These are phyloP conservation scores for Todus mexicanus DNA, from an alignment of 2,797 vertebrate species.

Conservation along the genomic window DNA sequence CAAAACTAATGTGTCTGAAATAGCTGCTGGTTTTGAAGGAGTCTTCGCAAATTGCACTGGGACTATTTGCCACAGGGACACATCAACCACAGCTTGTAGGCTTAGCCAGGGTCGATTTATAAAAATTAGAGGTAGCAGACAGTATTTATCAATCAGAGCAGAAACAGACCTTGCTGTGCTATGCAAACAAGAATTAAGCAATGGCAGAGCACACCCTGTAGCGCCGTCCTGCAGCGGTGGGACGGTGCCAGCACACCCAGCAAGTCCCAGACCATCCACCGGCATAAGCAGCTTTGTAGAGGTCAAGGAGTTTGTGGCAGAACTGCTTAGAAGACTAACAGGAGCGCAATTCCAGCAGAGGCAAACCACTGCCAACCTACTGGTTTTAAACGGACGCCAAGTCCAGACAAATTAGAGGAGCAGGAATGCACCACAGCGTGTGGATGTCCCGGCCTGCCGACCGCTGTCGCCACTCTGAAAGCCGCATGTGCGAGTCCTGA, in stretches of 20 bases:
- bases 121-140: not conserved
- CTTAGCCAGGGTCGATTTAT: not conserved
- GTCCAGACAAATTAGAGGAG: not conserved
- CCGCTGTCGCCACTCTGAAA: not conserved
- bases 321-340: not conserved
- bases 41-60: not conserved
- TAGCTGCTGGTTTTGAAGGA: not conserved
- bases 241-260: not conserved
- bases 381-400: accelerated
- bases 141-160: not conserved
- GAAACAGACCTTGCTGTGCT: not conserved
- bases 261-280: not conserved
- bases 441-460: not conserved
- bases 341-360: not conserved
- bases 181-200: not conserved
- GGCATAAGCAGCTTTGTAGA: not conserved
- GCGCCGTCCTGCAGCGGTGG: accelerated
- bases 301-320: not conserved
- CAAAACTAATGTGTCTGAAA: not conserved
- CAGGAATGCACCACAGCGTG: accelerated
- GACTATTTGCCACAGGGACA: not conserved
- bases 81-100: not conserved
- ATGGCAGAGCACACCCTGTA: not conserved
- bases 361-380: not conserved
- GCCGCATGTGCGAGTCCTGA: not conserved